A percentile compares a stretch with the other conserved stretches of the same genome.
Conservation (phyloP, 92 coral and sea anemone genomes). For the Montipora capitata region DNA sequence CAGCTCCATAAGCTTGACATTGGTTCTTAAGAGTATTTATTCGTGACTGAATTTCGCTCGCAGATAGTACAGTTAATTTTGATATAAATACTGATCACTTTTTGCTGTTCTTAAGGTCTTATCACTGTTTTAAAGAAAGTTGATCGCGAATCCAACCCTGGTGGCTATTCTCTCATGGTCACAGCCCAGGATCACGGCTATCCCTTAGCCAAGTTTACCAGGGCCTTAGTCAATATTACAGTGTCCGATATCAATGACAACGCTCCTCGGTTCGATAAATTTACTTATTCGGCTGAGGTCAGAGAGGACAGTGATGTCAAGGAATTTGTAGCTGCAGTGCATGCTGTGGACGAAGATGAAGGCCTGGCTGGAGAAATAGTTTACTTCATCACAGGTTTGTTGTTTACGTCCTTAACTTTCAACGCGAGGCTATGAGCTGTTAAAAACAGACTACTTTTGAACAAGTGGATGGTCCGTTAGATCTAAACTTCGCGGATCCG, state of each 20-base stretch:
- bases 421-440: no score
- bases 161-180: slow-evolving; percentile 83
- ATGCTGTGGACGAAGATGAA: slow-evolving; percentile 88
- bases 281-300: slow-evolving; percentile 83
- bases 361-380: slow-evolving; percentile 90
- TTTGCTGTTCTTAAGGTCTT: slow-evolving; percentile 65
- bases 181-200: slow-evolving; percentile 97
- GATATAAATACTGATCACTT: not conserved
- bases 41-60: not conserved
- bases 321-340: slow-evolving; percentile 77
- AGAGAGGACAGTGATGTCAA: slow-evolving; percentile 82
- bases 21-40: not conserved
- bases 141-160: slow-evolving; percentile 94
- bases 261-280: slow-evolving; percentile 90
- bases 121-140: slow-evolving; percentile 76
- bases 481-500: no score
- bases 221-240: slow-evolving; percentile 85
- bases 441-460: no score
- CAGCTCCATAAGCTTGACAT: no score
- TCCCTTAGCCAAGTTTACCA: slow-evolving; percentile 81
- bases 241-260: slow-evolving; percentile 96
- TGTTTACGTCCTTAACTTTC: no score
- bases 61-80: no score
- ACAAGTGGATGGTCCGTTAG: no score
- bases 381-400: slow-evolving; percentile 86